Evolutionary conservation across 2,797 vertebrate species (phyloP).

Genomic region (Potorous gilbertii): DNA sequence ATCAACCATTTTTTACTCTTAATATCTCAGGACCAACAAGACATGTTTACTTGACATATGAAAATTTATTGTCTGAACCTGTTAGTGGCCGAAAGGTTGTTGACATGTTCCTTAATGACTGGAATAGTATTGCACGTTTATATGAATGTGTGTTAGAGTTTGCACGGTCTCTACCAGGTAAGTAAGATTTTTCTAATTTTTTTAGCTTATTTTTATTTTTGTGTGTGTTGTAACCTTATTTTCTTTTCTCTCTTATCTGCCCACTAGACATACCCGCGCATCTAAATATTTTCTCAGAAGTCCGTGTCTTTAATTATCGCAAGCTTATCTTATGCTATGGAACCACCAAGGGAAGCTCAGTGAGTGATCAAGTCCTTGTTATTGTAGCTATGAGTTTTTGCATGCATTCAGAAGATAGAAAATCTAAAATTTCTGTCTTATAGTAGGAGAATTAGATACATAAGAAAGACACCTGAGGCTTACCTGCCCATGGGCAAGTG

Average conservation of each 20-base stretch:
- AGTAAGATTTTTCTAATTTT: slow-evolving; percentile 1
- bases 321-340: slow-evolving; percentile 98
- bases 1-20: slow-evolving; percentile 34
- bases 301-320: slow-evolving; percentile 97
- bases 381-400: not conserved
- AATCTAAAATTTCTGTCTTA: slow-evolving; percentile 42
- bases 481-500: not conserved
- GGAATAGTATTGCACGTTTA: slow-evolving; percentile 96
- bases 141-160: slow-evolving; percentile 98
- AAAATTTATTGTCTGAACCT: slow-evolving; percentile 97
- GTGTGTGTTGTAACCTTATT: slow-evolving; percentile 23
- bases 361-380: slow-evolving; percentile 80
- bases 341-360: slow-evolving; percentile 97
- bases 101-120: slow-evolving; percentile 99
- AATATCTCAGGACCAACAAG: slow-evolving; percentile 90
- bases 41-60: slow-evolving; percentile 97
- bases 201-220: not conserved
- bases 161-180: slow-evolving; percentile 94
- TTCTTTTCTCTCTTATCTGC: slow-evolving; percentile 62
- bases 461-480: slow-evolving; percentile 20
- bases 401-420: slow-evolving; percentile 51
- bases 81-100: slow-evolving; percentile 98
- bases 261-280: slow-evolving; percentile 94
- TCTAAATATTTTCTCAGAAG: slow-evolving; percentile 96
- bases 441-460: slow-evolving; percentile 41